phyloP scores from a whole-genome alignment of 2,888 invertebrate species.

The Gortyna flavago region DNA sequence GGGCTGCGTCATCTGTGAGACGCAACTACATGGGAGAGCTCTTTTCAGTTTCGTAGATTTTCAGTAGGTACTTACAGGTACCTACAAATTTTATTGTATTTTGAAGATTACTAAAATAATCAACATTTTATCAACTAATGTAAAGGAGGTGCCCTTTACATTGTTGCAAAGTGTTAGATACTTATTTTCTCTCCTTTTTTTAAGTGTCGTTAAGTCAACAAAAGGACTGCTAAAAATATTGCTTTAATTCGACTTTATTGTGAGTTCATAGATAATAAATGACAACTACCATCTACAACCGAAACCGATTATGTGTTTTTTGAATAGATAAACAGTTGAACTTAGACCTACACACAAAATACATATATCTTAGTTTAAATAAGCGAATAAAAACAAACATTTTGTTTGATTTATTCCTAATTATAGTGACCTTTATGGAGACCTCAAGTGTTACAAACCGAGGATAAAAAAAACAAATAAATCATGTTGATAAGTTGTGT shows the following conservation, averaged over 20 bases:
- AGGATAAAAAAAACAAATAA: slow-evolving; percentile 40
- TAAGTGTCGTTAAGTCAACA: background rate
- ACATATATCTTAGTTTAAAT: slow-evolving; percentile 12
- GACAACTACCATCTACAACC: background rate
- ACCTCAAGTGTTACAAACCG: slow-evolving; percentile 49
- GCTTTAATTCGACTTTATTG: background rate
- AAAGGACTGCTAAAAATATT: background rate
- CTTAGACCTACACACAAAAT: slow-evolving; percentile 31
- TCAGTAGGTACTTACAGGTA: background rate
- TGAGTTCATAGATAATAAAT: background rate
- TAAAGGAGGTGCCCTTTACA: background rate
- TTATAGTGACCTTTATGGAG: slow-evolving; percentile 54
- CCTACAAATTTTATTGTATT: background rate
- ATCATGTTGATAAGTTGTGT: slow-evolving; percentile 49
- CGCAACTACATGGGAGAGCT: background rate
- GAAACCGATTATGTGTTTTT: background rate
- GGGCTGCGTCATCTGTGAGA: too few relatives aligned
- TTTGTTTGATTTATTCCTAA: slow-evolving; percentile 52
- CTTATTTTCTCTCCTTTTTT: background rate
- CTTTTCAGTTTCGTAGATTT: background rate
- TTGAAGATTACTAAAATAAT: background rate
- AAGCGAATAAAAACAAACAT: slow-evolving; percentile 28
- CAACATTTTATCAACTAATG: background rate
- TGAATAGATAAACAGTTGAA: slow-evolving; percentile 30
- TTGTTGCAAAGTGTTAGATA: background rate